Percentiles rank a stretch among this genome's conserved stretches.
phyloP scores from a whole-genome alignment of 2,888 invertebrate species.

The Protodeltote pygarga region DNA sequence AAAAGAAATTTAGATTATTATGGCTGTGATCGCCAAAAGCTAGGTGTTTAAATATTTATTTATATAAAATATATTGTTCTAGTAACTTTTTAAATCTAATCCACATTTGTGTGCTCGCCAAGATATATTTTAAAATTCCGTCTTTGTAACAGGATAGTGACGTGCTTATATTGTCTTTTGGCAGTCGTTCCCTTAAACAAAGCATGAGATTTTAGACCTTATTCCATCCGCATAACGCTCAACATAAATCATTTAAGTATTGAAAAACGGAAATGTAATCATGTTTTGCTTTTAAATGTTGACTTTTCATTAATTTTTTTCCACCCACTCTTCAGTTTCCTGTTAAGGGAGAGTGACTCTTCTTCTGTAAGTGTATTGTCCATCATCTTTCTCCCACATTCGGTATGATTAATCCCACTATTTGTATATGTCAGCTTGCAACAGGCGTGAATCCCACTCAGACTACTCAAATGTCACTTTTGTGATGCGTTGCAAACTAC shows the following conservation, averaged over 20 bases:
- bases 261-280: conserved; percentile 25
- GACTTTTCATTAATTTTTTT: background rate
- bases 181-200: conserved; percentile 17
- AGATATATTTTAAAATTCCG: conserved; percentile 39
- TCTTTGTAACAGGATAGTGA: conserved; percentile 26
- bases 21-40: too few relatives aligned
- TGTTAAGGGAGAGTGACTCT: background rate
- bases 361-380: conserved; percentile 4
- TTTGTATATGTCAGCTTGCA: too few relatives aligned
- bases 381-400: background rate
- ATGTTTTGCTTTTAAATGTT: conserved; percentile 11
- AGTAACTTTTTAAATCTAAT: conserved; percentile 31
- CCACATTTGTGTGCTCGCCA: conserved; percentile 35
- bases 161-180: conserved; percentile 33
- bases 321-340: background rate
- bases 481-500: too few relatives aligned
- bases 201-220: conserved; percentile 13
- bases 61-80: too few relatives aligned
- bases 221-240: background rate
- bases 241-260: background rate
- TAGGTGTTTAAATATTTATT: too few relatives aligned
- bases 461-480: too few relatives aligned
- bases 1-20: too few relatives aligned
- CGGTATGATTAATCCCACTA: background rate
- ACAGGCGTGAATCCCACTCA: too few relatives aligned